Evolutionary conservation across 2,113 vertebrate genomes (phyloP).

Genomic region (Porphyrio hochstetteri): DNA sequence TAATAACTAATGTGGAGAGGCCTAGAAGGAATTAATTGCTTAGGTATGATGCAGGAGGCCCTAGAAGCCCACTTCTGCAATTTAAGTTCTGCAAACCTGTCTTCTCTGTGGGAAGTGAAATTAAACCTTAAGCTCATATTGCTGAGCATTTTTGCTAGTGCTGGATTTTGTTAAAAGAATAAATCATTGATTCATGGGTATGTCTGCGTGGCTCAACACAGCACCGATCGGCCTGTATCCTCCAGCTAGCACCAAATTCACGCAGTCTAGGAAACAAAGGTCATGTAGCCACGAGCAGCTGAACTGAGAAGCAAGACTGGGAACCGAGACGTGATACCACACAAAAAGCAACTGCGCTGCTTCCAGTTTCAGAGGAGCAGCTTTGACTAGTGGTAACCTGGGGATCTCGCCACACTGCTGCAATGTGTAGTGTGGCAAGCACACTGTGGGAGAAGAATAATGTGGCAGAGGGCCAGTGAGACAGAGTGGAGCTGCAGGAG

Average conservation of each 20-base stretch:
- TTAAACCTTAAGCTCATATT: not conserved
- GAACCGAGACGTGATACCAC: not conserved
- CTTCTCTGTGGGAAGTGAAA: not conserved
- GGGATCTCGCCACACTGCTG: not conserved
- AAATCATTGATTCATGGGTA: not conserved
- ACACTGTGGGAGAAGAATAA: not conserved
- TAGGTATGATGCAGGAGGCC: not conserved
- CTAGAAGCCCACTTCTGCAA: not conserved
- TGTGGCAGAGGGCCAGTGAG: not conserved
- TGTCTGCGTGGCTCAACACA: not conserved
- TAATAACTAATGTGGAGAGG: not conserved
- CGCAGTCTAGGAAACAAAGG: not conserved
- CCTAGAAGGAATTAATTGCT: not conserved
- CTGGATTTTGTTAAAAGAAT: not conserved
- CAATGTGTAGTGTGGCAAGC: too few species aligned
- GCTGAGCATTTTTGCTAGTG: not conserved
- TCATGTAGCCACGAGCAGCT: not conserved
- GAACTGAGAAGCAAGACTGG: not conserved
- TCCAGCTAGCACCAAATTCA: not conserved
- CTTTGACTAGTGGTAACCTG: not conserved
- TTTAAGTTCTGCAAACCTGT: not conserved
- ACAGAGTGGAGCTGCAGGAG: fast-evolving
- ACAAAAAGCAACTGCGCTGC: not conserved
- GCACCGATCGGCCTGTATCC: not conserved
- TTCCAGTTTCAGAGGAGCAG: not conserved